Percentiles rank a stretch among this genome's conserved stretches.
phyloP scores from a whole-genome alignment of 1,140 invertebrate genomes.

The Steinernema khuongi region DNA sequence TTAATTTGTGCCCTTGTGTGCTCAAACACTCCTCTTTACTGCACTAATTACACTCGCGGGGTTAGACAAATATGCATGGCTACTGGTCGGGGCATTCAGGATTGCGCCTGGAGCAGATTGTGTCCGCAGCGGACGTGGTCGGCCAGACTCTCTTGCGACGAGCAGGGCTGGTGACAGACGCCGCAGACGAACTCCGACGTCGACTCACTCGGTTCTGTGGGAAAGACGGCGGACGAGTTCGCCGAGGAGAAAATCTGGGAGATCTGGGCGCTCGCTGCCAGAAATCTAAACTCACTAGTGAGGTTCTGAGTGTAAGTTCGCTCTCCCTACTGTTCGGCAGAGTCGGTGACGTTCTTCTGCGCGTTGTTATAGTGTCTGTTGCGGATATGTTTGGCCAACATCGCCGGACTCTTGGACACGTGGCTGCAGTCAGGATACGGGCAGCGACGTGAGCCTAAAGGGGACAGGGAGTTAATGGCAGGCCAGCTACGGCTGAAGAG shows the following conservation, averaged over 20 bases:
- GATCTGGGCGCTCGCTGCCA: neutral
- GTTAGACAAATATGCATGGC: too few species aligned
- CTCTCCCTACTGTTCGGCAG: neutral
- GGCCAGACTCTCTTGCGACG: neutral
- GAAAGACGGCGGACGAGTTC: neutral
- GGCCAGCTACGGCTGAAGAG: neutral
- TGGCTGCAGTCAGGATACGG: conserved; percentile 28
- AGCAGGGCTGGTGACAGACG: neutral
- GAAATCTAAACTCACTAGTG: neutral
- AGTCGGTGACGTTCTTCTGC: neutral
- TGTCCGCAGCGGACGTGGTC: conserved; percentile 3
- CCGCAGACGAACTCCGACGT: neutral
- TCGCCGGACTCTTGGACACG: conserved; percentile 39
- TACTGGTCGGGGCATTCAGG: neutral
- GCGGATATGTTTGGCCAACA: conserved; percentile 36
- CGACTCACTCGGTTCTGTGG: too few species aligned
- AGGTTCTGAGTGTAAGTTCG: neutral
- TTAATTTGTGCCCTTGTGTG: too few species aligned
- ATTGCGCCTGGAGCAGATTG: neutral
- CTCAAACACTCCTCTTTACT: too few species aligned
- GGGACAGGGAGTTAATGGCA: neutral
- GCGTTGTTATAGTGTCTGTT: neutral
- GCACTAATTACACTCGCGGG: too few species aligned
- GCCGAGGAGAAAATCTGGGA: neutral
- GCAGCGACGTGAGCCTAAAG: neutral